Evolutionary conservation across 2,797 vertebrate species (phyloP), one percentile per base, ranked within the genome.

Genomic region (Karalla daura): DNA sequence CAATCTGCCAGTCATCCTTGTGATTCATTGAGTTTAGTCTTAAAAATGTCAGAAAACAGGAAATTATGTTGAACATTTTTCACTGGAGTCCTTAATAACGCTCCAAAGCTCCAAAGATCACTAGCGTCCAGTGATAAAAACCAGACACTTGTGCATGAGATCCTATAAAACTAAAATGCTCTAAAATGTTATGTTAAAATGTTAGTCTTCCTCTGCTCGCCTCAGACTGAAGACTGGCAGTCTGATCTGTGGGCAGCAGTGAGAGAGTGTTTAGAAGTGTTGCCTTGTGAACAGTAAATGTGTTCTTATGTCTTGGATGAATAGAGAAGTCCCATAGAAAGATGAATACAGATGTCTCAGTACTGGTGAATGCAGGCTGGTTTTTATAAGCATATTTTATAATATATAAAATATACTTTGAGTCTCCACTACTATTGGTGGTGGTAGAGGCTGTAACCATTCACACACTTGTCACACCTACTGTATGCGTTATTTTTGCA

Each of bases 351-450:
- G 35, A 62, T 32, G 32, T 51, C 5, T 53, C 0, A 1, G 1
- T 2, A 30, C 54, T 53, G 37, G 1, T 18, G n/a, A 15, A 20
- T 60, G 43, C 60, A 73, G 45, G 15, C 21, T n/a, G n/a, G n/a
- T n/a, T n/a, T n/a, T n/a, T n/a, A n/a, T n/a, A n/a, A n/a, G n/a
- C n/a, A n/a, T n/a, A n/a, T n/a, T n/a, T n/a, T n/a, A n/a, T n/a
- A n/a, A n/a, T n/a, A n/a, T n/a, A n/a, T n/a, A n/a, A n/a, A n/a
- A n/a, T n/a, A n/a, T n/a, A n/a, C n/a, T n/a, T n/a, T n/a, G n/a
- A n/a, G n/a, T n/a, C n/a, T n/a, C n/a, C n/a, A n/a, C n/a, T n/a
- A n/a, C n/a, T n/a, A n/a, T n/a, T n/a, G n/a, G n/a, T n/a, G n/a
- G n/a, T n/a, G n/a, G n/a, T n/a, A n/a, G n/a, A n/a, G n/a, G n/a